Evolutionary conservation across 2,113 vertebrate genomes (phyloP).

Genomic region (Pantherophis guttatus): DNA sequence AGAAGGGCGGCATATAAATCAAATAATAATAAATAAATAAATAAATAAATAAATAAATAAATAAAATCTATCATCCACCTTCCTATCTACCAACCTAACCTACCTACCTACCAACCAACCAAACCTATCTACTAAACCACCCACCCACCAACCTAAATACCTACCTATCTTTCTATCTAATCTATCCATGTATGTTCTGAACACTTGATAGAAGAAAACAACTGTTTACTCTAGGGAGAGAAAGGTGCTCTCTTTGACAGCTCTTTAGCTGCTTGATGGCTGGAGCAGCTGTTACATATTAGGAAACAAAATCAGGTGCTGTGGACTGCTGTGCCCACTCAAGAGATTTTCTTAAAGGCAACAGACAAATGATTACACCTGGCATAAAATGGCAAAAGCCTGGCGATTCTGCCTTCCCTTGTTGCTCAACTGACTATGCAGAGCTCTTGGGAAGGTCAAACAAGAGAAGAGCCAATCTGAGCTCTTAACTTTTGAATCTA

Average conservation of each 20-base stretch:
- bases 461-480: not conserved
- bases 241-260: not conserved
- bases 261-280: not conserved
- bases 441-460: not conserved
- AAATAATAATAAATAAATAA: too few species aligned
- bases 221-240: not conserved
- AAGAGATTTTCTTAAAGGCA: not conserved
- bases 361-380: not conserved
- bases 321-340: not conserved
- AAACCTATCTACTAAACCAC: too few species aligned
- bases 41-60: too few species aligned
- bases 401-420: not conserved
- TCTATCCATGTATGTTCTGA: not conserved
- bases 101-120: too few species aligned
- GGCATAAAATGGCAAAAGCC: not conserved
- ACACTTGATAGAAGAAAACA: conserved; percentile 4
- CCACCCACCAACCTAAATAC: not conserved
- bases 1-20: too few species aligned
- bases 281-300: conserved; percentile 15
- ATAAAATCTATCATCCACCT: not conserved
- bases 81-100: not conserved
- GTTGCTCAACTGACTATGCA: too few species aligned
- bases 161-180: not conserved
- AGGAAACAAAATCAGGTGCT: conserved; percentile 5
- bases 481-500: not conserved